Evolutionary conservation across 92 coral and sea anemone genomes (phyloP).

Genomic region (Parazoanthus atlanticus): DNA sequence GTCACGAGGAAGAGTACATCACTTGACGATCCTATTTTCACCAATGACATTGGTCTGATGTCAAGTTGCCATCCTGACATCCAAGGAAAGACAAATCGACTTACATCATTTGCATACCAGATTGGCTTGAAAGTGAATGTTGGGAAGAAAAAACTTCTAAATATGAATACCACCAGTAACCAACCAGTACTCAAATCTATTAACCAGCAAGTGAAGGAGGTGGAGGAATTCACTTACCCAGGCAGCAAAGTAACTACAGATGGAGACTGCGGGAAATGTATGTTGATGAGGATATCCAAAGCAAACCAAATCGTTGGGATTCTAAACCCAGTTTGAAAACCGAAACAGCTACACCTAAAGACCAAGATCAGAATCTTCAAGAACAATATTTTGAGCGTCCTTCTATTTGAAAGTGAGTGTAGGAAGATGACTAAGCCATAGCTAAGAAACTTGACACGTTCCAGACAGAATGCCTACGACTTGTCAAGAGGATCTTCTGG

Average conservation of each 20-base stretch:
- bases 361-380: not conserved
- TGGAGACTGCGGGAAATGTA: not conserved
- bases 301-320: too few relatives aligned
- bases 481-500: too few relatives aligned
- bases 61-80: too few relatives aligned
- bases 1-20: not conserved
- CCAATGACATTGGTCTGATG: not conserved
- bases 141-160: not conserved
- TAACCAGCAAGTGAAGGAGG: too few relatives aligned
- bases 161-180: not conserved
- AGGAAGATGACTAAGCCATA: too few relatives aligned
- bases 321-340: too few relatives aligned
- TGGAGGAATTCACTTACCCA: too few relatives aligned
- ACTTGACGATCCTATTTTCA: constrained; percentile 1
- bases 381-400: not conserved
- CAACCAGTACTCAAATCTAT: not conserved
- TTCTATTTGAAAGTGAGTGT: not conserved
- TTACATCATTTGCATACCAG: not conserved
- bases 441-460: too few relatives aligned
- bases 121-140: not conserved
- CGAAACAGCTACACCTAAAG: not conserved
- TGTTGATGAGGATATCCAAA: too few relatives aligned
- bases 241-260: not conserved
- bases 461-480: too few relatives aligned
- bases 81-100: not conserved